Conservation (phyloP, 2,888 invertebrate genomes). For the Frankliniella fusca region DNA sequence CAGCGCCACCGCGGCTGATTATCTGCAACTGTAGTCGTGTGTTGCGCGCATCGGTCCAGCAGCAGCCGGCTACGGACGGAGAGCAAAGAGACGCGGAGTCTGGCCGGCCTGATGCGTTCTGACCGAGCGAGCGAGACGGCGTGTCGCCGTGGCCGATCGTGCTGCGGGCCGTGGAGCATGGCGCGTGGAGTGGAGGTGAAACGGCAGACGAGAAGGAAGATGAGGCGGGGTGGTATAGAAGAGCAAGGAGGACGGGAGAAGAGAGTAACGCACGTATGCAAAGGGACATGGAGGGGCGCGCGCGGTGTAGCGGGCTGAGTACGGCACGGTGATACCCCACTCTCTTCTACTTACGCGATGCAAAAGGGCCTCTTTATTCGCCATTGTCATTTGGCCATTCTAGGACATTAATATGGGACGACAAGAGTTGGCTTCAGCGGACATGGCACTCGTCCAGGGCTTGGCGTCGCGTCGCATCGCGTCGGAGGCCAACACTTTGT, state of each 20-base stretch:
- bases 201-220: neutral
- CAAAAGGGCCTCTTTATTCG: slow-evolving; percentile 12
- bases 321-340: too few relatives aligned
- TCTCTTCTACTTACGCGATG: neutral
- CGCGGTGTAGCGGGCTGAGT: too few relatives aligned
- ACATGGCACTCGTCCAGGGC: neutral
- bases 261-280: too few relatives aligned
- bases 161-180: neutral
- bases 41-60: too few relatives aligned
- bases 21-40: too few relatives aligned
- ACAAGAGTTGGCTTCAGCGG: neutral
- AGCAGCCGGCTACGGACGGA: neutral
- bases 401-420: neutral
- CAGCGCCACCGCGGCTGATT: too few relatives aligned
- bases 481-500: neutral
- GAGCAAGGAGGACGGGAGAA: too few relatives aligned
- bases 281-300: too few relatives aligned
- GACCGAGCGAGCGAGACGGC: neutral
- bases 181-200: neutral
- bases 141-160: neutral
- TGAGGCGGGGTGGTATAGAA: neutral
- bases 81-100: neutral
- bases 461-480: neutral
- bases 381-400: slow-evolving; percentile 16
- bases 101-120: neutral